Base-by-base conservation (phyloP, 2,888 invertebrate genomes). In the Tenthredo mesomela region DNA sequence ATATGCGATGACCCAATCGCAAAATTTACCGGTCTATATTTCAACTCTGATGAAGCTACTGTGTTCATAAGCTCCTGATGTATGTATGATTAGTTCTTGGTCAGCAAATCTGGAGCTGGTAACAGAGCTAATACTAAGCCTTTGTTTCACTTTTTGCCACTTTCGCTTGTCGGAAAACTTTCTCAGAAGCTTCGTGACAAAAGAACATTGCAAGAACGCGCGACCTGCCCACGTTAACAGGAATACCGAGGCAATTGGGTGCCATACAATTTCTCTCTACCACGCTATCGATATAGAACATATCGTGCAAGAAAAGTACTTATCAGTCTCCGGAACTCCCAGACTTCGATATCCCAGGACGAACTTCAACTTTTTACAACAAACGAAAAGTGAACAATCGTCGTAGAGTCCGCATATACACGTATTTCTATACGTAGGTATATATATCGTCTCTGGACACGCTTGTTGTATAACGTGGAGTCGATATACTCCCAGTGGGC, bases 191-290 rank as follows among this genome's bases (percentile, higher is more conserved):
- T 80, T 40, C 80, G 61, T 80, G 80, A 80, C 80, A 80, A 80
- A 80, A 80, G 80, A 80, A 80, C 61, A 80, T 61, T 80, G 80
- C 80, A 80, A 61, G 80, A 80, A 80, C 58, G 58, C 61, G 77
- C 50, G 29, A 77, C n/a, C 77, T 50, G 50, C 25, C 75, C 43
- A 25, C 47, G 78, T 54, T 77, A 80, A 37, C 18, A 80, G 61
- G 80, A 78, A 58, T 54, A 58, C 58, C 33, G 78, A 29, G 78
- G 78, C 54, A 78, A 78, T 78, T 33, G 61, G 80, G 61, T 80
- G 21, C 80, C 25, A 61, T 50, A 58, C 25, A 80, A 58, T 37
- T 40, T 61, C 40, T 61, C 61, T 37, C 58, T 61, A 61, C 80
- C 80, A 80, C 40, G 61, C 40, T 12, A 80, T 61, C 61, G 61